A percentile compares a stretch with the other conserved stretches of the same genome.
Evolutionary conservation across 23 tunicate genomes (phyloP).

Genomic region (Phallusia fumigata): DNA sequence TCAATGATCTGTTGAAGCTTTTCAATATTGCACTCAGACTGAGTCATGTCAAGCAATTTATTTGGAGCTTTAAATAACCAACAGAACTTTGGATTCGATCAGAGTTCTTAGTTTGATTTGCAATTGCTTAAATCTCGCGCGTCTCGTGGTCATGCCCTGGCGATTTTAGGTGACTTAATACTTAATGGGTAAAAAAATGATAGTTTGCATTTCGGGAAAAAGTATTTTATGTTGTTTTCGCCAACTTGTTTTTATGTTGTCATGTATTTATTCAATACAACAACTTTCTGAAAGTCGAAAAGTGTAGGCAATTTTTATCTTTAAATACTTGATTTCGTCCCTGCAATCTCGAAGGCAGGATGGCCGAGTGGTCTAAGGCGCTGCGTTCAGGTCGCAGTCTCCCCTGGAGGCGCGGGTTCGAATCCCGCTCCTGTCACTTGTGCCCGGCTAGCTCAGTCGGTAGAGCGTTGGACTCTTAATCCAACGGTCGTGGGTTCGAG

Average conservation of each 20-base stretch:
- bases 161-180: too few relatives aligned
- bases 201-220: background rate
- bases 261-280: too few relatives aligned
- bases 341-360: background rate
- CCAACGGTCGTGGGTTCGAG: conserved; percentile 17
- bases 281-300: too few relatives aligned
- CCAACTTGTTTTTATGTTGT: too few relatives aligned
- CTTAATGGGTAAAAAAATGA: too few relatives aligned
- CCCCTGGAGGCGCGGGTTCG: conserved; percentile 41
- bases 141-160: too few relatives aligned
- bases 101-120: too few relatives aligned
- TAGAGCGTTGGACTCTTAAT: conserved; percentile 15
- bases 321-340: background rate
- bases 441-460: conserved; percentile 57
- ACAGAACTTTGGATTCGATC: too few relatives aligned
- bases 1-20: background rate
- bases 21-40: background rate
- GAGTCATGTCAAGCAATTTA: background rate
- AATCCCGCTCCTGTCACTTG: conserved; percentile 50
- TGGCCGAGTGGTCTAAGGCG: conserved; percentile 85
- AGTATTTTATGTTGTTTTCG: too few relatives aligned
- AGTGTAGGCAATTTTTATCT: background rate
- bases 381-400: conserved; percentile 87
- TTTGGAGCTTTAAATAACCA: too few relatives aligned
- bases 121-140: too few relatives aligned